Percentiles rank a stretch among this genome's conserved stretches.
Conservation (phyloP, 2,797 vertebrate genomes). For the Limnodromus scolopaceus region DNA sequence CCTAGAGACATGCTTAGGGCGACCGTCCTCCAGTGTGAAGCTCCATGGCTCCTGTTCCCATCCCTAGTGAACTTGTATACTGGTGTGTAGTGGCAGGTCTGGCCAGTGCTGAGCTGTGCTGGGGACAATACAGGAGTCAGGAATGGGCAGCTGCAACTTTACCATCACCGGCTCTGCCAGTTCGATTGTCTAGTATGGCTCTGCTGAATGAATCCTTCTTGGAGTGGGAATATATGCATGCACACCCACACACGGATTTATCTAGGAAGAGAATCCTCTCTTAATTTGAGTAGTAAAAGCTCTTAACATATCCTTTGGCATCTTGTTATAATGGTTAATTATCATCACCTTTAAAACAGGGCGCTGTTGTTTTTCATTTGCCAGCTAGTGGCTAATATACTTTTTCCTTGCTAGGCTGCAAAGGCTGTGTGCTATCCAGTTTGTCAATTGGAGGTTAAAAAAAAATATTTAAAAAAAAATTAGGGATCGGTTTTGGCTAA, state of each 20-base stretch:
- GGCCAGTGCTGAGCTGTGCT: neutral
- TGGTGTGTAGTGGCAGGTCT: neutral
- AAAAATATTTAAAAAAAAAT: neutral
- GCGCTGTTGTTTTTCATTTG: neutral
- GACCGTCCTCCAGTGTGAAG: neutral
- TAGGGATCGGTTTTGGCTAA: neutral
- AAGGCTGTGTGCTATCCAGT: neutral
- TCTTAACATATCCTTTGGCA: neutral
- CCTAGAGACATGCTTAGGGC: neutral
- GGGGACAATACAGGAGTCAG: neutral
- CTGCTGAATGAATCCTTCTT: neutral
- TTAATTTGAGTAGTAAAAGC: neutral
- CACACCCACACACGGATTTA: too few relatives aligned
- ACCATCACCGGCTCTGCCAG: neutral
- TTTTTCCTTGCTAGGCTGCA: neutral
- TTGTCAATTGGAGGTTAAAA: neutral
- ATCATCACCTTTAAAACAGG: neutral
- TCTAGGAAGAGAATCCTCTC: neutral
- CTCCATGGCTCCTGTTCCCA: neutral
- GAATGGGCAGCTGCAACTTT: neutral
- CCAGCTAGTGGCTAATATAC: neutral
- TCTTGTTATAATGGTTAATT: neutral
- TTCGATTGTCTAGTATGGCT: neutral
- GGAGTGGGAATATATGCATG: rapidly evolving
- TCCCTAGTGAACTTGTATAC: neutral